A percentile compares a stretch with the other conserved stretches of the same genome.
These are phyloP conservation scores for Netelia melanura DNA, from an alignment of 2,888 invertebrate species.

Conservation along the genomic window DNA sequence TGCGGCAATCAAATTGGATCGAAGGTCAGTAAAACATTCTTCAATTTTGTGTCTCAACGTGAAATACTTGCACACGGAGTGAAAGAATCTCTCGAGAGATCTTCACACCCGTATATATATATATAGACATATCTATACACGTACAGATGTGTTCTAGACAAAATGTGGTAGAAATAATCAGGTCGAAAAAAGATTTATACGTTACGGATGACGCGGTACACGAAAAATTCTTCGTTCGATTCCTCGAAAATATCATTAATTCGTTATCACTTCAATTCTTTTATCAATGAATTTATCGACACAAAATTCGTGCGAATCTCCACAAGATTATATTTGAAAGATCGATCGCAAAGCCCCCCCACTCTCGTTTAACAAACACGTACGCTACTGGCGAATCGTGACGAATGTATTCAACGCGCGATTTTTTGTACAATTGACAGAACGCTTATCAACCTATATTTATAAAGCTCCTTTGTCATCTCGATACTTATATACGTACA, in stretches of 20 bases:
- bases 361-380: background rate
- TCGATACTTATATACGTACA: conserved; percentile 12
- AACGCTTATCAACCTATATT: conserved; percentile 12
- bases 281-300: background rate
- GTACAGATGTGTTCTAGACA: background rate
- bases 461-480: conserved; percentile 18
- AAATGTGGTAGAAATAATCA: background rate
- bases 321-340: background rate
- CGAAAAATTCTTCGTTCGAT: background rate
- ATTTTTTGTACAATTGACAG: conserved; percentile 15
- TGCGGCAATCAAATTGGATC: conserved; percentile 89
- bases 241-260: background rate
- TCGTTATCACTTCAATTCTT: background rate
- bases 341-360: background rate
- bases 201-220: background rate
- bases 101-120: background rate
- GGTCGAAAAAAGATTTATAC: background rate
- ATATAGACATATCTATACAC: background rate
- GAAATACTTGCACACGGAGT: background rate
- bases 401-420: conserved; percentile 2
- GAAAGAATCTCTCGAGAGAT: background rate
- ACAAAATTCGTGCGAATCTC: too few species aligned
- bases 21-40: conserved; percentile 80
- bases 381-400: background rate
- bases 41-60: background rate